Conservation (phyloP, 2,888 invertebrate genomes). For the Lacanobia wlatinum region DNA sequence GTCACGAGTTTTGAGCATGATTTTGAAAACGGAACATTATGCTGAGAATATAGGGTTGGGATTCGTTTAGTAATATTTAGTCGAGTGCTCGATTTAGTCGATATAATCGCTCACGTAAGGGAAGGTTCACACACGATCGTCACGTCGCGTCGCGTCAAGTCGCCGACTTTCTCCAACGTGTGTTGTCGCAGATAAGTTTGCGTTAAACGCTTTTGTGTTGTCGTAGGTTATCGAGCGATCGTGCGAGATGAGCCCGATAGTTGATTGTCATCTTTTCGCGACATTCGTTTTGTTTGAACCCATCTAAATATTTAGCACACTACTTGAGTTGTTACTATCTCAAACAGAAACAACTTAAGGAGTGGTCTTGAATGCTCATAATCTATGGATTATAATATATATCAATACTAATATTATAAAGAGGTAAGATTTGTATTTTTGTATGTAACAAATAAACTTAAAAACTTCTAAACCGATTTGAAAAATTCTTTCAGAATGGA, state of each 20-base stretch:
- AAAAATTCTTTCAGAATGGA: no score
- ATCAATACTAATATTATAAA: no score
- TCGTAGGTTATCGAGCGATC: conserved; percentile 78
- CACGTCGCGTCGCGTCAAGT: conserved; percentile 72
- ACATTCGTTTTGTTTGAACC: conserved; percentile 36
- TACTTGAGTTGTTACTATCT: background rate
- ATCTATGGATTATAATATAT: no score
- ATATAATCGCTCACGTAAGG: conserved; percentile 85
- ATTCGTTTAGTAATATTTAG: conserved; percentile 49
- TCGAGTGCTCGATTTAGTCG: conserved; percentile 72
- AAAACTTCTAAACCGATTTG: no score
- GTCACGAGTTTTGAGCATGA: conserved; percentile 65
- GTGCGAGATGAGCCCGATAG: conserved; percentile 55
- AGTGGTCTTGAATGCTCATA: no score
- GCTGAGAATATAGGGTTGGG: conserved; percentile 43
- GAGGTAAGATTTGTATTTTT: no score
- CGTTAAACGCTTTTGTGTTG: conserved; percentile 74
- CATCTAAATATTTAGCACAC: conserved; percentile 6
- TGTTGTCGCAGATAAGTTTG: conserved; percentile 69
- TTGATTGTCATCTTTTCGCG: conserved; percentile 60
- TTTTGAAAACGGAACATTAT: conserved; percentile 51
- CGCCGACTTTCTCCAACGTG: conserved; percentile 78
- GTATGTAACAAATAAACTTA: no score
- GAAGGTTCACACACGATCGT: conserved; percentile 78
- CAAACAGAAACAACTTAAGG: no score